A percentile compares a stretch with the other conserved stretches of the same genome.
Evolutionary conservation across 2,113 vertebrate species (phyloP).

Genomic region (Brachypteracias leptosomus): DNA sequence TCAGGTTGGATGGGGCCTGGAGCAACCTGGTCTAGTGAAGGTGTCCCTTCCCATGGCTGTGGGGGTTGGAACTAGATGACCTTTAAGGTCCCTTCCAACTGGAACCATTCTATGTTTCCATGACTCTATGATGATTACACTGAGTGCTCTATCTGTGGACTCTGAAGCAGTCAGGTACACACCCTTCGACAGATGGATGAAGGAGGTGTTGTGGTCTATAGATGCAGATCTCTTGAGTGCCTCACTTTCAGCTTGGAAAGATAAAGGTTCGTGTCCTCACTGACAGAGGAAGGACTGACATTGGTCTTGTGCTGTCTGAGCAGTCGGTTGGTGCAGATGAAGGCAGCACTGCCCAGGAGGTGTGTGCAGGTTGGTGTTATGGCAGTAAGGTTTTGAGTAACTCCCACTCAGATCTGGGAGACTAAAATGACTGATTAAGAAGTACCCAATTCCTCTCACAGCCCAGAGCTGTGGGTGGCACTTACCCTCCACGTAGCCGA

Average conservation of each 20-base stretch:
- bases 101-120: neutral
- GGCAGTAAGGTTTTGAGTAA: fast-evolving
- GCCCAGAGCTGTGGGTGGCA: neutral
- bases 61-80: neutral
- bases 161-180: neutral
- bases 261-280: neutral
- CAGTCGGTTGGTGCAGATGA: fast-evolving
- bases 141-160: neutral
- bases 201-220: fast-evolving
- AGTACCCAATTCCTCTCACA: neutral
- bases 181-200: neutral
- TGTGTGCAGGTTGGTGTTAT: neutral
- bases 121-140: neutral
- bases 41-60: neutral
- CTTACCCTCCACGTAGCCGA: neutral
- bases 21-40: neutral
- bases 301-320: neutral
- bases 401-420: neutral
- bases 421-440: neutral
- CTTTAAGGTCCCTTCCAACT: neutral
- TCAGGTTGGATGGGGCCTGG: neutral
- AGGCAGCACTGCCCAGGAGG: fast-evolving
- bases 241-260: neutral
- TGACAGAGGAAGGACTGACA: neutral
- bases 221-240: neutral